Evolutionary conservation across 1,140 invertebrate genomes (phyloP).

Genomic region (Pseudomyrmex cubaensis): DNA sequence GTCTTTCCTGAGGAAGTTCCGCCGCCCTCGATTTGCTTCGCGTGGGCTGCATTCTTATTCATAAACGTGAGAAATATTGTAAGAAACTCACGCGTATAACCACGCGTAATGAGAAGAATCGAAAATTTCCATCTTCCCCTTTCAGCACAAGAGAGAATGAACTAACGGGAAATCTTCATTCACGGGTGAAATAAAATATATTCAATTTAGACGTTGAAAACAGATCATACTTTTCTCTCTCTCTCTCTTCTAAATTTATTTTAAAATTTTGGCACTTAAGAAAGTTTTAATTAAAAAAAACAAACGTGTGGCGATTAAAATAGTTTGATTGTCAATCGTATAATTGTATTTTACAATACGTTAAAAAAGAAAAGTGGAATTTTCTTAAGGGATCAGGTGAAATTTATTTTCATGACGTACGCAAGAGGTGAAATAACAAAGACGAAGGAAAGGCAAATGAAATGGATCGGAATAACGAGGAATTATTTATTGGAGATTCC

Average conservation of each 20-base stretch:
- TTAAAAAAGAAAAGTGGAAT: neutral
- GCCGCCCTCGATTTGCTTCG: conserved; percentile 36
- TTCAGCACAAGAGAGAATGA: neutral
- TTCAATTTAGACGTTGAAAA: neutral
- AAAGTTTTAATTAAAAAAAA: neutral
- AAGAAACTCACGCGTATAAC: conserved; percentile 25
- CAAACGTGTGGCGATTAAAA: neutral
- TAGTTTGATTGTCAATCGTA: neutral
- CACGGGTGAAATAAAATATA: neutral
- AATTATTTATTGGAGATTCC: conserved; percentile 57
- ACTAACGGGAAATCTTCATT: conserved; percentile 12
- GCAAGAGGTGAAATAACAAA: conserved; percentile 5
- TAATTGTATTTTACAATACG: neutral
- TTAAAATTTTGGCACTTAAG: neutral
- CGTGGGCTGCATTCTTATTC: conserved; percentile 56
- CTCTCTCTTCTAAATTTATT: neutral
- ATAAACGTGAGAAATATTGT: conserved; percentile 53
- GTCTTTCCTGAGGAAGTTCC: conserved; percentile 36
- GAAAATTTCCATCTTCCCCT: conserved; percentile 35
- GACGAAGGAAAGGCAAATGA: neutral
- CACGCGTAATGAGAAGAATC: conserved; percentile 28
- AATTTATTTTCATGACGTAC: conserved; percentile 17
- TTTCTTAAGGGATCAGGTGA: neutral
- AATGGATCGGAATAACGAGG: conserved; percentile 46
- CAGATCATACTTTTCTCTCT: no score